Evolutionary conservation across 2,113 vertebrate genomes (phyloP), one percentile per base, ranked within the genome.

Genomic region (Colinus virginianus): DNA sequence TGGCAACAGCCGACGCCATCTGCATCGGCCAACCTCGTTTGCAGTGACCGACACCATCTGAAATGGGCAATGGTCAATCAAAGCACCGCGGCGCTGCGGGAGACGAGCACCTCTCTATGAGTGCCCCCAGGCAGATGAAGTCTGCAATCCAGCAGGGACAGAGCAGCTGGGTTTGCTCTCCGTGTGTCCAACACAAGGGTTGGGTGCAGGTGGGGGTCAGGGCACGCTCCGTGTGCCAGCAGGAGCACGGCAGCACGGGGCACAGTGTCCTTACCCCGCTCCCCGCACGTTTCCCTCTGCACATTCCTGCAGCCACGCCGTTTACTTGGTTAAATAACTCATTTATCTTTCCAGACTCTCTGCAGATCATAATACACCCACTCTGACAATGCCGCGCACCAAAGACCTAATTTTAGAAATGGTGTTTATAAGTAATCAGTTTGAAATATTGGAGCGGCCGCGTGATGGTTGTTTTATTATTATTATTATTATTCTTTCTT

Each of bases 391-490:
- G 13, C 84, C 3, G 43, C 89, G 64, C 92, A 94, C 91, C 96
- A 96, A 89, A 91, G 96, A 49, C 90, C 96, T 96, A 97, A 97
- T 97, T 97, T 97, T 95, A 96, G 96, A 40, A 79, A 79, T 92
- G 94, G 88, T 93, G 95, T 97, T 96, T 97, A 96, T 94, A 91
- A 96, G 94, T 90, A 94, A 97, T 97, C 97, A 96, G 86, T 94
- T 96, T 97, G 97, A 97, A 97, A 97, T 96, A 96, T 93, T 90
- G 95, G 81, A 94, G 94, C 78, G 15, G 85, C 72, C 83, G 59
- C 23, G 22, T 8, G 55, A 90, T 67, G 84, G 76, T 36, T 7
- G 51, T 26, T 38, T 20, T 40, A 40, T 40, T 40, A 40, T 40
- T 40, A 12, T 40, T 11, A 40, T 40, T 40, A 40, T 40, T 40